These are phyloP conservation scores for Bicyclus anynana DNA, from an alignment of 1,140 invertebrate genomes.

Conservation along the genomic window DNA sequence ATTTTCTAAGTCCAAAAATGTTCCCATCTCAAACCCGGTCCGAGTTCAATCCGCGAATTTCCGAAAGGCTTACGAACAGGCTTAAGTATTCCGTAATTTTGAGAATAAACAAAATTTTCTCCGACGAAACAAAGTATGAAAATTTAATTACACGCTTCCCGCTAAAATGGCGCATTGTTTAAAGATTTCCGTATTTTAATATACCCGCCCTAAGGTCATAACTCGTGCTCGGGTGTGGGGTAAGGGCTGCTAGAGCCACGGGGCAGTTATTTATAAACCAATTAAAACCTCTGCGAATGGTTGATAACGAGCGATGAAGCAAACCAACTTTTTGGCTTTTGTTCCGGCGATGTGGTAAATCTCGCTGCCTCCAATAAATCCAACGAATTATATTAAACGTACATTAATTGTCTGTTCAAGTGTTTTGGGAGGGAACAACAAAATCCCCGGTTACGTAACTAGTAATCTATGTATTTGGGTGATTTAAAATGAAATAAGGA, in stretches of 20 bases:
- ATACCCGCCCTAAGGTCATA: constrained; percentile 55
- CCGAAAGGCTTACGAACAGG: constrained; percentile 16
- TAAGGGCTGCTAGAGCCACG: constrained; percentile 32
- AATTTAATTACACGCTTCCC: constrained; percentile 43
- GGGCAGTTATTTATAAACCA: constrained; percentile 67
- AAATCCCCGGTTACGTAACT: too few species aligned
- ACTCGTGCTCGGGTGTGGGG: constrained; percentile 45
- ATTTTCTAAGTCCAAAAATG: neutral
- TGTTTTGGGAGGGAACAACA: too few species aligned
- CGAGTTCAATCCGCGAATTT: constrained; percentile 6
- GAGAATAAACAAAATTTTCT: constrained; percentile 27
- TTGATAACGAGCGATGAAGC: constrained; percentile 34
- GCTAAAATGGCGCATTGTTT: constrained; percentile 44
- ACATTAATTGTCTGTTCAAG: neutral
- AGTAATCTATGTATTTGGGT: too few species aligned
- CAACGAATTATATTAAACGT: neutral
- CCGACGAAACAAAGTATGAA: constrained; percentile 33
- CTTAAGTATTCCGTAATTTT: constrained; percentile 21
- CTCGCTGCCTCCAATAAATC: constrained; percentile 4
- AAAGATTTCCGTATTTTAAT: constrained; percentile 58
- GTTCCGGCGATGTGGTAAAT: constrained; percentile 15
- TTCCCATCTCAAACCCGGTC: neutral
- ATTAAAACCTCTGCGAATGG: constrained; percentile 56
- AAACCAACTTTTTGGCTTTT: constrained; percentile 27
- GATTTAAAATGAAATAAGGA: too few species aligned